Base-by-base conservation (phyloP, 2,113 vertebrate genomes). In the Rynchops niger region DNA sequence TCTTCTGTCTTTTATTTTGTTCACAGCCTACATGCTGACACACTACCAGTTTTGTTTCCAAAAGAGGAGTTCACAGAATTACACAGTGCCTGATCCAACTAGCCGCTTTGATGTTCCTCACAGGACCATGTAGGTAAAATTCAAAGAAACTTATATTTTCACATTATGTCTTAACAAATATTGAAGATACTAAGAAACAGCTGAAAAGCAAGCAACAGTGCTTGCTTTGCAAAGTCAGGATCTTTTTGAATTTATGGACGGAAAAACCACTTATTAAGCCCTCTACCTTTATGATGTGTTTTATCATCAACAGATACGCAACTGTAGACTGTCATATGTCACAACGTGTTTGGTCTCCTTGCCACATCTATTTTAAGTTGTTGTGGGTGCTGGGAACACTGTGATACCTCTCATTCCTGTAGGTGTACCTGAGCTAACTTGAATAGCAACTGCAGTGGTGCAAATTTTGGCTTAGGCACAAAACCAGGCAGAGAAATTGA, bases 111-210 rank as follows among this genome's bases (percentile, higher is more conserved):
- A 94, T 88, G 95, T 94, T 96, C 84, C 87, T 96, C 77, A 86
- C 89, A 95, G 90, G 93, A 96, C 71, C 56, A 97, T 92, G 96
- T 97, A 97, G 27, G 96, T 95, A 95, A 95, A 96, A 80, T 58
- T 66, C 34, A 59, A 69, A 42, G 38, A 17, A 42, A 13, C 27
- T 15, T 82, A 7, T 3, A 5, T 58, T 17, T 23, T n/a, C 5
- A 22, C 27, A 29, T 13, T 38, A 3, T 20, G 2, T 71, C 32
- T 71, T 61, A 94, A 56, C 50, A 52, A 47, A 6, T 42, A 32
- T 43, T 67, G 11, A 71, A 4, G 19, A 11, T 86, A 9, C 15
- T 0, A 0, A 10, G 27, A 90, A 95, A 81, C 12, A 62, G 36
- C 9, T 83, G 22, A 25, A 45, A 45, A 45, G 45, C 18, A 6